These are phyloP conservation scores for Tenebrio molitor DNA, from an alignment of 1,140 invertebrate genomes.

Conservation along the genomic window DNA sequence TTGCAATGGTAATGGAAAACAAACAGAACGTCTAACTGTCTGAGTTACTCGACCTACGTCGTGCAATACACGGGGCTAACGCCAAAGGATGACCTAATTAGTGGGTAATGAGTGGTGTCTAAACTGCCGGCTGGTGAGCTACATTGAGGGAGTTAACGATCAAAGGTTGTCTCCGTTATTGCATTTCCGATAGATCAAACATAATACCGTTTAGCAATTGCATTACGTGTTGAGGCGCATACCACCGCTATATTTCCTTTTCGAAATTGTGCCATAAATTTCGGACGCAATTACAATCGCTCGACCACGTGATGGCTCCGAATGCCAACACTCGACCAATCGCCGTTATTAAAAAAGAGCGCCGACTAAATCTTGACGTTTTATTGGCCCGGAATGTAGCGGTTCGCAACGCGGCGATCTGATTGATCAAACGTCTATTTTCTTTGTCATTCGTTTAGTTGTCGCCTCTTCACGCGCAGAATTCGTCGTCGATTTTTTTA, in stretches of 20 bases:
- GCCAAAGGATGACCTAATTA: slow-evolving; percentile 24
- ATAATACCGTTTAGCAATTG: slow-evolving; percentile 23
- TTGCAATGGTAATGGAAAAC: slow-evolving; percentile 18
- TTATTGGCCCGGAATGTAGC: too few relatives aligned
- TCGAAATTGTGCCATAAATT: slow-evolving; percentile 26
- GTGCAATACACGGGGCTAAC: not conserved
- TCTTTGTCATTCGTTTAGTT: too few relatives aligned
- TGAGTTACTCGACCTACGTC: slow-evolving; percentile 4
- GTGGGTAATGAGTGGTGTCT: slow-evolving; percentile 26
- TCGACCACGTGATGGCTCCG: not conserved
- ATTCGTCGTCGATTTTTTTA: too few relatives aligned
- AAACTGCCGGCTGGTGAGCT: slow-evolving; percentile 3
- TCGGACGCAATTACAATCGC: not conserved
- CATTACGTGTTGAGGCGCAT: not conserved
- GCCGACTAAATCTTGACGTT: too few relatives aligned
- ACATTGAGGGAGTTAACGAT: slow-evolving; percentile 3
- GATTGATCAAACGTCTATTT: too few relatives aligned
- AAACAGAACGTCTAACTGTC: slow-evolving; percentile 18
- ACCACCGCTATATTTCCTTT: not conserved
- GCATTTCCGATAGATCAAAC: slow-evolving; percentile 24
- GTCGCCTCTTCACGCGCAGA: too few relatives aligned
- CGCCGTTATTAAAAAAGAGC: too few relatives aligned
- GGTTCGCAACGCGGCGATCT: too few relatives aligned
- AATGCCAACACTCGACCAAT: too few relatives aligned
- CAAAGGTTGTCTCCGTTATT: slow-evolving; percentile 32